A percentile compares a stretch with the other conserved stretches of the same genome.
Evolutionary conservation across 2,113 vertebrate genomes (phyloP).

Genomic region (Monopterus albus): DNA sequence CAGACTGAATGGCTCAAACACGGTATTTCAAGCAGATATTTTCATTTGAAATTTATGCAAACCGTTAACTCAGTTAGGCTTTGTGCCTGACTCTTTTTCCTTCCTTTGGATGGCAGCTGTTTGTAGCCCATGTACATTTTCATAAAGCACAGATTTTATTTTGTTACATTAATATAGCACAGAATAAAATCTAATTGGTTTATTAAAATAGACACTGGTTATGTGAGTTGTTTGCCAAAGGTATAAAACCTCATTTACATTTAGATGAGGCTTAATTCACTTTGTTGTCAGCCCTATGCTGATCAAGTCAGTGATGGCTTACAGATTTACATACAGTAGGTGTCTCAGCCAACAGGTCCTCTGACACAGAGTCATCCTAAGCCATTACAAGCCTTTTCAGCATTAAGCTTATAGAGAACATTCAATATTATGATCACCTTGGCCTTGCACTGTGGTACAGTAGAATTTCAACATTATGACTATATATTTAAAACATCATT

Average conservation of each 20-base stretch:
- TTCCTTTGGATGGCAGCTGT: slow-evolving; percentile 32
- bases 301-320: slow-evolving; percentile 75
- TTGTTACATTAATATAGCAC: slow-evolving; percentile 56
- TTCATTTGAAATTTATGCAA: slow-evolving; percentile 60
- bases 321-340: slow-evolving; percentile 72
- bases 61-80: slow-evolving; percentile 44
- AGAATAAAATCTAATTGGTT: slow-evolving; percentile 78
- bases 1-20: slow-evolving; percentile 41
- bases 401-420: slow-evolving; percentile 38
- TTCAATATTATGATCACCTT: slow-evolving; percentile 52
- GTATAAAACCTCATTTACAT: slow-evolving; percentile 84
- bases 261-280: slow-evolving; percentile 83
- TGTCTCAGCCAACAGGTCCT: slow-evolving; percentile 74
- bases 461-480: slow-evolving; percentile 53
- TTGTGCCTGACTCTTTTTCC: background rate
- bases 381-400: slow-evolving; percentile 28
- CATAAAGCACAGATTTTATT: slow-evolving; percentile 59
- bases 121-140: slow-evolving; percentile 58
- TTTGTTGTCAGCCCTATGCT: slow-evolving; percentile 77
- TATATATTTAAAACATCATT: slow-evolving; percentile 63
- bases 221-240: slow-evolving; percentile 82
- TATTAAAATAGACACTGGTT: slow-evolving; percentile 80
- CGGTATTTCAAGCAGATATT: slow-evolving; percentile 48
- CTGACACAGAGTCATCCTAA: slow-evolving; percentile 29
- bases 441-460: slow-evolving; percentile 39